Evolutionary conservation across 2,888 invertebrate genomes (phyloP), one percentile per base, ranked within the genome.

Genomic region (Coelinius sp.): DNA sequence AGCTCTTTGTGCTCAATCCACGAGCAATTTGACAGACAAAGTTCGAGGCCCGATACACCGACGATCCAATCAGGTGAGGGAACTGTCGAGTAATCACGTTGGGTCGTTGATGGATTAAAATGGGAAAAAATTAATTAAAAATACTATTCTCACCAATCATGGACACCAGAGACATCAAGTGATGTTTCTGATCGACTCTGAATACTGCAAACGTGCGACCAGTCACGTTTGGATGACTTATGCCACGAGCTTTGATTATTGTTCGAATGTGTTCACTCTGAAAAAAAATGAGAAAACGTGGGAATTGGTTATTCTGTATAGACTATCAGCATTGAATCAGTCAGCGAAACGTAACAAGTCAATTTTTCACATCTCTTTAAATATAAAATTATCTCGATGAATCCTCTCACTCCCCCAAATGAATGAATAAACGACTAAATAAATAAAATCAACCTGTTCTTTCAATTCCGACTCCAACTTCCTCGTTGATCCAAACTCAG

Each of bases 61-160:
- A 98, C 95, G 80, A 98, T 95, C 99, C 99, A 99, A 89, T 99
- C 99, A 0, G 99, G 99, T 10, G 97, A 97, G 0, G 99, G 99
- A 0, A 97, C 95, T 94, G 52, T 56, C 31, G 31, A 56, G 56
- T 31, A 56, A 56, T 27, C 27, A 56, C 12, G 68, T 38, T 2
- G 2, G n/a, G 10, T 41, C 7, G 41, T 41, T 41, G n/a, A n/a
- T 41, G n/a, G 2, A n/a, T 41, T 41, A 41, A 2, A 41, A n/a
- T 41, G n/a, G 8, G 12, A n/a, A 53, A n/a, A 53, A 14, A 56
- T 59, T n/a, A n/a, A 22, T 7, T n/a, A 41, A 63, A 64, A 41
- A 46, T 17, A 31, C 4, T 27, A 27, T 52, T 41, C 86, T 86
- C 86, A 93, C 94, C 94, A 82, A 95, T 93, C 95, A 95, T 95